Percentiles rank a stretch among this genome's conserved stretches.
These are phyloP conservation scores for Bos taurus DNA, from an alignment of 2,113 vertebrate species.

Conservation along the genomic window ARS-UCD2.0 NC_037332.1:16384501-16385000, in stretches of 20 bases:
- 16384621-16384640: background rate
- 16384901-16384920: background rate
- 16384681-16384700: background rate
- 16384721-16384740: background rate
- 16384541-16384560: background rate
- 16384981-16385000: background rate
- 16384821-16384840: background rate
- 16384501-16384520: background rate
- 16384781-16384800: background rate
- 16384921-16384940: background rate
- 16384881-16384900: background rate
- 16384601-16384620: background rate
- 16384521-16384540: background rate
- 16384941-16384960: background rate
- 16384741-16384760: background rate
- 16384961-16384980: background rate
- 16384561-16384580: background rate
- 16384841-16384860: background rate
- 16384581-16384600: background rate
- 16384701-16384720: background rate
- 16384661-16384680: background rate
- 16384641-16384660: background rate
- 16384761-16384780: background rate
- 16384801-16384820: background rate
- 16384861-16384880: background rate